Conservation (phyloP, 2,113 vertebrate species). For the Verasper variegatus region DNA sequence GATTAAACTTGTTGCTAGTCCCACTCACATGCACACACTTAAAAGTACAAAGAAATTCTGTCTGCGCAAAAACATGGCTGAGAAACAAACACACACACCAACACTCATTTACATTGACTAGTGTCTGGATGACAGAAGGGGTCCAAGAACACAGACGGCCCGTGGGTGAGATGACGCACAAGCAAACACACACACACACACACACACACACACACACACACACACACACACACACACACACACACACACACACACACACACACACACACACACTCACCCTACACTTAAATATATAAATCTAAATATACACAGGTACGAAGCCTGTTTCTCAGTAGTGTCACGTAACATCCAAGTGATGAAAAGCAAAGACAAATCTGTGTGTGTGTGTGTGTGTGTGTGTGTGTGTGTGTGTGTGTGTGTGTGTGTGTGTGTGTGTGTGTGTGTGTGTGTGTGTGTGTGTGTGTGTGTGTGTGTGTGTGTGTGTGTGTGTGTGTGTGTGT, state of each 20-base stretch:
- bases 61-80: neutral
- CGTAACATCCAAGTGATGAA: conserved; percentile 23
- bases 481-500: neutral
- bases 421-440: neutral
- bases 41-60: neutral
- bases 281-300: conserved; percentile 30
- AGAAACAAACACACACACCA: conserved; percentile 4
- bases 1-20: conserved; percentile 15
- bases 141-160: conserved; percentile 64
- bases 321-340: conserved; percentile 34
- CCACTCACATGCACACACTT: neutral
- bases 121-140: conserved; percentile 65
- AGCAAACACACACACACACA: neutral
- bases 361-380: neutral
- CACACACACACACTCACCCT: conserved; percentile 23
- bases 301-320: conserved; percentile 53
- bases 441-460: neutral
- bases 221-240: conserved; percentile 18
- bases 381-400: conserved; percentile 1
- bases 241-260: neutral
- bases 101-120: conserved; percentile 40
- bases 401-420: neutral
- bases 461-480: neutral
- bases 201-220: neutral
- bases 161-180: conserved; percentile 71